These are phyloP conservation scores for Aspidoscelis tigris DNA, from an alignment of 2,113 vertebrate genomes.

Conservation along the genomic window DNA sequence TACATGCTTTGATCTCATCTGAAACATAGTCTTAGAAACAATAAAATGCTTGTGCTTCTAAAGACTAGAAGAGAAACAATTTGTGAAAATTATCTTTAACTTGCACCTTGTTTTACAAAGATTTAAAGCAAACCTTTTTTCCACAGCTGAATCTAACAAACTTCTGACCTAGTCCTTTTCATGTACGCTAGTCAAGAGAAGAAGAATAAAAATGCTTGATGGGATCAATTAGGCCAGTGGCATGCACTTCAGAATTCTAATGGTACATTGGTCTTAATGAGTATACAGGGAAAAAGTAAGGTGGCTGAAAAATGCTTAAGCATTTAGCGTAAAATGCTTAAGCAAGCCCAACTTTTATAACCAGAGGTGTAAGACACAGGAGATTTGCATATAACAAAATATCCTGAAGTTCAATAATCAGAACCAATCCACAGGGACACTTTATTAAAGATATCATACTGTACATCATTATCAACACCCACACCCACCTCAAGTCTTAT, in stretches of 20 bases:
- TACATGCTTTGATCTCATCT: conserved; percentile 73
- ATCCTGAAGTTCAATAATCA: conserved; percentile 25
- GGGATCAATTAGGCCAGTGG: conserved; percentile 55
- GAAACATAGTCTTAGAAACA: conserved; percentile 65
- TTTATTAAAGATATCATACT: background rate
- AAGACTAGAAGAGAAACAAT: conserved; percentile 70
- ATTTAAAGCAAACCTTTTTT: conserved; percentile 65
- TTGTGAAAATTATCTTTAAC: conserved; percentile 73
- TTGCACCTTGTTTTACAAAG: conserved; percentile 74
- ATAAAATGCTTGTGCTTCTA: conserved; percentile 56
- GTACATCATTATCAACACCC: background rate
- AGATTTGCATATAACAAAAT: conserved; percentile 38
- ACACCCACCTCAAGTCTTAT: background rate
- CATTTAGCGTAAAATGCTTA: conserved; percentile 51
- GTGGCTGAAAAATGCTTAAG: conserved; percentile 51
- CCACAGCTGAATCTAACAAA: conserved; percentile 53
- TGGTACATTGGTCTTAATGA: conserved; percentile 59
- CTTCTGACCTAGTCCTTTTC: conserved; percentile 55
- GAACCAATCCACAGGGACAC: background rate
- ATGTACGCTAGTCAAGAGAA: conserved; percentile 60
- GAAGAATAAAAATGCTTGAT: conserved; percentile 48
- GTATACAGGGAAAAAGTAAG: conserved; percentile 45
- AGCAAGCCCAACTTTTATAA: conserved; percentile 37
- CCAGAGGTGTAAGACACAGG: conserved; percentile 40
- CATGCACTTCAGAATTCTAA: conserved; percentile 65